A percentile compares a stretch with the other conserved stretches of the same genome.
phyloP scores from a whole-genome alignment of 2,797 vertebrate genomes.

The Urophycis tenuis region DNA sequence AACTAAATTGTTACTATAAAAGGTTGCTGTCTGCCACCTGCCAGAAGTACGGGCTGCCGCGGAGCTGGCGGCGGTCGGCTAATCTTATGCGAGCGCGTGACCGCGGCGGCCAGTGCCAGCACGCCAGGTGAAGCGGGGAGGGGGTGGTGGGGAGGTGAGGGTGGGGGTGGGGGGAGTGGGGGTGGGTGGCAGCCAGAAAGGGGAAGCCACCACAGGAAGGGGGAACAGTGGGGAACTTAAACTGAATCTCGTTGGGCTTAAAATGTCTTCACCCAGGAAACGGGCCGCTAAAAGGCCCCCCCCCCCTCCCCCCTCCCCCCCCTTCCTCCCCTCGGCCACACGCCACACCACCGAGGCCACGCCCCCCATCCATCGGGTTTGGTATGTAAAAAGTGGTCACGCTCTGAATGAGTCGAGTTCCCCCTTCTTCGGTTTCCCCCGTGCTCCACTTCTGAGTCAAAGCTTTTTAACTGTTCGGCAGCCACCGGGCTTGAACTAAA shows the following conservation, averaged over 20 bases:
- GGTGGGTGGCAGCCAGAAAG: too few species aligned
- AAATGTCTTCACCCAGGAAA: not conserved
- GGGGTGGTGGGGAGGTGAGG: too few species aligned
- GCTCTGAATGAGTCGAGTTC: not conserved
- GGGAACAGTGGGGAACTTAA: not conserved
- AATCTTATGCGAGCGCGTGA: not conserved
- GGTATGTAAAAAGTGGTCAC: not conserved
- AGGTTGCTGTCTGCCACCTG: not conserved
- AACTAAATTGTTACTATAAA: not conserved
- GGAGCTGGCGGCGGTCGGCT: not conserved
- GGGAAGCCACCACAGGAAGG: not conserved
- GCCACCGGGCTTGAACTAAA: not conserved
- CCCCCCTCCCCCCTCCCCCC: not conserved
- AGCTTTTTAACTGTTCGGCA: not conserved
- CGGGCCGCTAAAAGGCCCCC: not conserved
- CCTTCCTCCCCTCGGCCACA: not conserved
- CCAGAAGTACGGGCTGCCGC: not conserved
- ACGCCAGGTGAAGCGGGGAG: not conserved
- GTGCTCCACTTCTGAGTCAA: not conserved
- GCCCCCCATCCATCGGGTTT: not conserved
- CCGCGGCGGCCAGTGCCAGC: not conserved
- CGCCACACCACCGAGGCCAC: not conserved
- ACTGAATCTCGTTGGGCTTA: not conserved
- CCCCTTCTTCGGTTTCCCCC: not conserved
- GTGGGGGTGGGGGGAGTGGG: too few species aligned